Evolutionary conservation across 1,140 invertebrate species (phyloP).

Genomic region (Anastrepha obliqua): DNA sequence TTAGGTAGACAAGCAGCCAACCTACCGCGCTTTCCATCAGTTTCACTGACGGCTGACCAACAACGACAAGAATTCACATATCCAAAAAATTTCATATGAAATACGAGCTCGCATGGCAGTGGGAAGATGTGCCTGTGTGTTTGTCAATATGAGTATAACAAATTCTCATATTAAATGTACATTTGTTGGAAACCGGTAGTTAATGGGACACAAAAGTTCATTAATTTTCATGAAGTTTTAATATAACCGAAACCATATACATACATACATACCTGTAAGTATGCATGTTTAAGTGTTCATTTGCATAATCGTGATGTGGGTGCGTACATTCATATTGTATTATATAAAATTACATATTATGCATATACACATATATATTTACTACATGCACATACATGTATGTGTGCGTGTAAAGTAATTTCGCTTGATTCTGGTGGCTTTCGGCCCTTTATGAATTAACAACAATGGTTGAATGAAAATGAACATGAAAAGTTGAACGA

Average conservation of each 20-base stretch:
- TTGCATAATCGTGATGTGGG: constrained; percentile 12
- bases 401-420: neutral
- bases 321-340: neutral
- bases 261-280: neutral
- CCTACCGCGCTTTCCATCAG: neutral
- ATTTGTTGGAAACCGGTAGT: neutral
- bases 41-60: neutral
- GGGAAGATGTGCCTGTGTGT: neutral
- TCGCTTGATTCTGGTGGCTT: neutral
- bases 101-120: neutral
- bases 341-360: neutral
- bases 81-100: neutral
- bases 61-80: neutral
- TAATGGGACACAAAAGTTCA: constrained; percentile 54
- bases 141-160: neutral
- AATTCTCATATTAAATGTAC: neutral
- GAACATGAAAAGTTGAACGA: constrained; percentile 22
- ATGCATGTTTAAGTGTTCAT: neutral
- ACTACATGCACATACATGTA: neutral
- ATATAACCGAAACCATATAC: neutral
- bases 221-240: constrained; percentile 53
- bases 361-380: neutral
- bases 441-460: constrained; percentile 17
- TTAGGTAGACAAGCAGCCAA: neutral
- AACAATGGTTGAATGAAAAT: neutral